Evolutionary conservation across 2,888 invertebrate genomes (phyloP).

Genomic region (Melieria omissa): DNA sequence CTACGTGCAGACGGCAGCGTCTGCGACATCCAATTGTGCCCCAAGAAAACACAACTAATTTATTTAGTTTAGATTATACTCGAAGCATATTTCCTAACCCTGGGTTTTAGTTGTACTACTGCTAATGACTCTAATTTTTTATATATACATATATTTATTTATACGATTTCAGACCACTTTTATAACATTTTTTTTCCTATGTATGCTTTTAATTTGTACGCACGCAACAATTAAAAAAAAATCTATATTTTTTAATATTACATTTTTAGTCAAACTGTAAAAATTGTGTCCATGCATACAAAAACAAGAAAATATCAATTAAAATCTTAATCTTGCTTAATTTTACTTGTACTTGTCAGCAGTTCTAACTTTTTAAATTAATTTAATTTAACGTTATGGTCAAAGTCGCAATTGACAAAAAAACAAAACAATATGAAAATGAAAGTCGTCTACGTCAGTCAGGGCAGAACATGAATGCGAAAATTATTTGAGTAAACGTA

Average conservation of each 20-base stretch:
- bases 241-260: not conserved
- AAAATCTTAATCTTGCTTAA: too few relatives aligned
- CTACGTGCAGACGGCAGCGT: slow-evolving; percentile 4
- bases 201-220: not conserved
- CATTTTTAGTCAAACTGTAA: too few relatives aligned
- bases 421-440: too few relatives aligned
- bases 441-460: too few relatives aligned
- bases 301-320: too few relatives aligned
- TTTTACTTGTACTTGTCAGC: too few relatives aligned
- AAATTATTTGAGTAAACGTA: too few relatives aligned
- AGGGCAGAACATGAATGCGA: too few relatives aligned
- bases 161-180: not conserved
- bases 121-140: slow-evolving; percentile 7
- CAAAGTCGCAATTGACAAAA: too few relatives aligned
- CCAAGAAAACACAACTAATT: slow-evolving; percentile 23
- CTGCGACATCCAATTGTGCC: slow-evolving; percentile 17
- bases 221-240: not conserved
- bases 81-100: slow-evolving; percentile 37
- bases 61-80: slow-evolving; percentile 29
- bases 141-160: slow-evolving; percentile 10
- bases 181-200: slow-evolving; percentile 5
- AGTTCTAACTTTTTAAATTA: too few relatives aligned
- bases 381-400: too few relatives aligned
- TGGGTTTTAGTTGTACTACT: slow-evolving; percentile 38
- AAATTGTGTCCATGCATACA: too few relatives aligned